Evolutionary conservation across 1,140 invertebrate species (phyloP).

Genomic region (Drosophila asahinai): DNA sequence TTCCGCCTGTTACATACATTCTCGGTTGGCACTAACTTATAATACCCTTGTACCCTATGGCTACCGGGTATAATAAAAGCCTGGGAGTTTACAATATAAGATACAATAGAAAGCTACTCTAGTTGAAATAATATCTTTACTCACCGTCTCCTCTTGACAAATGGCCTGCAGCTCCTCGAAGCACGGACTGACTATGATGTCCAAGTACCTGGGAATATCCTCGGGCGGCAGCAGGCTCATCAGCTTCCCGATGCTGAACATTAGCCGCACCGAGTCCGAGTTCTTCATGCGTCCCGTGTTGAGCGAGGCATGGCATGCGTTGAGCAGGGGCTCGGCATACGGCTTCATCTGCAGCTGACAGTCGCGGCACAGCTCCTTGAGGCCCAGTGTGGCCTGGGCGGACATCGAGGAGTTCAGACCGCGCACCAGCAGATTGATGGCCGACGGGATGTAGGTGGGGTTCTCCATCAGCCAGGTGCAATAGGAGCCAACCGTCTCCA

Average conservation of each 20-base stretch:
- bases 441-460: conserved; percentile 86
- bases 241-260: conserved; percentile 91
- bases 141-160: conserved; percentile 85
- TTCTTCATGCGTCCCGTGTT: conserved; percentile 86
- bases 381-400: conserved; percentile 92
- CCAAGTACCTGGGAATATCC: conserved; percentile 89
- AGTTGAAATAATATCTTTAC: background rate
- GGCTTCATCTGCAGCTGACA: conserved; percentile 90
- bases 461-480: conserved; percentile 92
- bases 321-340: conserved; percentile 90
- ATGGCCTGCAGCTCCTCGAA: conserved; percentile 88
- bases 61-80: too few species aligned
- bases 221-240: conserved; percentile 89
- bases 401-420: conserved; percentile 90
- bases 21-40: too few species aligned
- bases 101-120: too few species aligned
- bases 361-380: conserved; percentile 94
- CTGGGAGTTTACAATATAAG: too few species aligned
- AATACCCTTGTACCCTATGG: too few species aligned
- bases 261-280: conserved; percentile 89
- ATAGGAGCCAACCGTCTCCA: conserved; percentile 92
- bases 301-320: conserved; percentile 87
- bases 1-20: too few species aligned
- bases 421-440: conserved; percentile 88
- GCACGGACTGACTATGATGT: conserved; percentile 89